Evolutionary conservation across 1,140 invertebrate genomes (phyloP), one percentile per base, ranked within the genome.

Genomic region (Adelges cooleyi): DNA sequence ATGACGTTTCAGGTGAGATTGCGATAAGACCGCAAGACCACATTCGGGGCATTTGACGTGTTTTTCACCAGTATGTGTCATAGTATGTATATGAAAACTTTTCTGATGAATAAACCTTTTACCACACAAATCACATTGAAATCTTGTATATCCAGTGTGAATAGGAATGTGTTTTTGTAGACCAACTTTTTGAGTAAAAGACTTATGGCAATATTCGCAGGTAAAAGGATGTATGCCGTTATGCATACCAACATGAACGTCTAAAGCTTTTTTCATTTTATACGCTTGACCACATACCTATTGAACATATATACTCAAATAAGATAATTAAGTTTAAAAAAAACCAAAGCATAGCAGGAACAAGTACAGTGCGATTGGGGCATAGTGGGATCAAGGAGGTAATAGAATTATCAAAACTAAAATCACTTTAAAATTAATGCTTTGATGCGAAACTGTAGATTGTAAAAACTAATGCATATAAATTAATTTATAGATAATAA

Each of bases 171-270:
- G 84, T 70, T 84, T 77, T 69, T 80, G 78, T 23, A 86, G 72
- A 3, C 81, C 81, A 3, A 79, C 80, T 73, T 86, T 86, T 65
- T 84, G 84, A 1, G 83, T 84, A 69, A 87, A 87, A 67, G 80
- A 78, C 73, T 90, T 90, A n/a, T 82, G 82, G 73, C 88, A 91
- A 71, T 83, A 81, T 59, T 78, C 77, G 74, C 87, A 89, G 56
- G 81, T 79, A 76, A 85, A 89, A 44, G 81, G 81, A 72, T 82
- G 82, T 42, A 86, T 83, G 67, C 82, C 82, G 71, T 81, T 81
- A 69, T 86, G 84, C 74, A 85, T 79, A 9, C 79, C 81, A 48
- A 85, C 75, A 69, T 86, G 83, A 68, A 84, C 79, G 29, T 67
- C 65, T 40, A 68, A 29, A 8, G 68, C 68, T 54, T 68, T 68